phyloP scores from a whole-genome alignment of 2,797 vertebrate genomes.

The Picus viridis region DNA sequence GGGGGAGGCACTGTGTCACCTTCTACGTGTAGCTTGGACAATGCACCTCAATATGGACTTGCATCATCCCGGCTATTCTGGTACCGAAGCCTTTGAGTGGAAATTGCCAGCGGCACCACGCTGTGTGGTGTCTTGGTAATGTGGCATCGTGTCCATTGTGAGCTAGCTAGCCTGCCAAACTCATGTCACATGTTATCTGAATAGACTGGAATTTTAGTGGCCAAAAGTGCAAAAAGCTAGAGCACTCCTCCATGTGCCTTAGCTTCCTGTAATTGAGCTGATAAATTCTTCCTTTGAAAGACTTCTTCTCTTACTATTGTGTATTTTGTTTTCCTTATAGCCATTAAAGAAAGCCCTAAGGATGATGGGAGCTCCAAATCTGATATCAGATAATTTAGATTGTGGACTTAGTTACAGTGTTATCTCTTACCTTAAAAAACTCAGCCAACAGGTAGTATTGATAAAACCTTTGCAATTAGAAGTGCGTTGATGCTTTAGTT shows the following conservation, averaged over 20 bases:
- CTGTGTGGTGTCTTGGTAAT: slow-evolving; percentile 29
- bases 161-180: slow-evolving; percentile 63
- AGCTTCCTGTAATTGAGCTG: slow-evolving; percentile 80
- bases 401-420: slow-evolving; percentile 98
- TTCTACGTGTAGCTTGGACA: slow-evolving; percentile 61
- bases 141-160: slow-evolving; percentile 34
- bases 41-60: slow-evolving; percentile 75
- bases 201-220: slow-evolving; percentile 74
- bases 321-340: slow-evolving; percentile 87
- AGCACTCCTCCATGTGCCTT: slow-evolving; percentile 78
- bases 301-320: slow-evolving; percentile 82
- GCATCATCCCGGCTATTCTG: slow-evolving; percentile 77
- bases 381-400: slow-evolving; percentile 97
- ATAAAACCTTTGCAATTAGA: slow-evolving; percentile 84
- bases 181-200: slow-evolving; percentile 52
- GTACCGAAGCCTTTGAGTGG: slow-evolving; percentile 59
- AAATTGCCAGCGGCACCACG: slow-evolving; percentile 25
- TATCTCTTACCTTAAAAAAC: slow-evolving; percentile 99
- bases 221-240: slow-evolving; percentile 79
- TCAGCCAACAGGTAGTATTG: slow-evolving; percentile 98
- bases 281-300: slow-evolving; percentile 77
- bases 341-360: slow-evolving; percentile 98
- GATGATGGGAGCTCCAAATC: slow-evolving; percentile 99
- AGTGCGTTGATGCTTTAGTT: slow-evolving; percentile 82
- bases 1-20: slow-evolving; percentile 32